These are phyloP conservation scores for Gymnosoma rotundatum DNA, from an alignment of 2,888 invertebrate species.

Conservation along the genomic window DNA sequence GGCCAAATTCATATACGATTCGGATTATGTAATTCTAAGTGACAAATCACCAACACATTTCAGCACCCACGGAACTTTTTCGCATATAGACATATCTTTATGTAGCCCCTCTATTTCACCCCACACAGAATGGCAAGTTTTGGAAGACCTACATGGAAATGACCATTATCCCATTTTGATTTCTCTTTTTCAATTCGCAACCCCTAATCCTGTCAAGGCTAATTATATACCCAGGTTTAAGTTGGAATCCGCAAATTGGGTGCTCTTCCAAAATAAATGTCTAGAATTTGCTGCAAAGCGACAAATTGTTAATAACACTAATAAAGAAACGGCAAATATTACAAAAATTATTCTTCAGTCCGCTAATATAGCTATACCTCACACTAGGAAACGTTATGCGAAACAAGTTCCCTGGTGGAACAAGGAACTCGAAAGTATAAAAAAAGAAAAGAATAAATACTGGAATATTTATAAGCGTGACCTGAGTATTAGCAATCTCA, in stretches of 20 bases:
- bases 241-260: not conserved
- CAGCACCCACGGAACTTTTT: constrained; percentile 62
- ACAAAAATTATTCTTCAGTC: constrained; percentile 35
- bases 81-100: constrained; percentile 66
- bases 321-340: constrained; percentile 47
- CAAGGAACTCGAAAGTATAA: constrained; percentile 1
- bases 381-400: constrained; percentile 19
- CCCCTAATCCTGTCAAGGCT: not conserved
- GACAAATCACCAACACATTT: constrained; percentile 65
- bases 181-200: too few species aligned
- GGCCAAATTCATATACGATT: constrained; percentile 36
- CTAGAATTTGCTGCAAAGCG: not conserved
- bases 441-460: constrained; percentile 40
- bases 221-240: not conserved
- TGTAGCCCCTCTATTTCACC: constrained; percentile 40
- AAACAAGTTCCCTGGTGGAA: constrained; percentile 25
- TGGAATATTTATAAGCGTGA: constrained; percentile 45
- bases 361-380: constrained; percentile 27
- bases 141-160: constrained; percentile 37
- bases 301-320: not conserved
- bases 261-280: not conserved
- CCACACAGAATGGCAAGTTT: constrained; percentile 42
- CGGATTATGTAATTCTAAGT: constrained; percentile 47
- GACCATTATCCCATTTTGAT: constrained; percentile 58
- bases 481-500: constrained; percentile 36